Conservation (phyloP, 2,113 vertebrate species). For the Progne subis region DNA sequence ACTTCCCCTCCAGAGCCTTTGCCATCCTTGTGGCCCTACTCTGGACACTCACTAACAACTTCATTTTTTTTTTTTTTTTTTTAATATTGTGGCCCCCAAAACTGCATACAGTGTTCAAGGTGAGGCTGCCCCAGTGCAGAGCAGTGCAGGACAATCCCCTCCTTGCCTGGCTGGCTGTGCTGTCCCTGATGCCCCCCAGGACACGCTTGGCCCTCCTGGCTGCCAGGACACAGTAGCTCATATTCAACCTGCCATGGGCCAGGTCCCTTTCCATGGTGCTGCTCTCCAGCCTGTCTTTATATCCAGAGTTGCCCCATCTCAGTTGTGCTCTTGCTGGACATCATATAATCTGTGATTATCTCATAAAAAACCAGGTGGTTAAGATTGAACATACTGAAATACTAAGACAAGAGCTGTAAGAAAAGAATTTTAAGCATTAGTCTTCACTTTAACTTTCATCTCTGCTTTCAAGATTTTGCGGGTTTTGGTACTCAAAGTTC, state of each 20-base stretch:
- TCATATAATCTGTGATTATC: background rate
- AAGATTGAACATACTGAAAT: background rate
- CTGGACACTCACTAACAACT: too few relatives aligned
- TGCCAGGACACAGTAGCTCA: background rate
- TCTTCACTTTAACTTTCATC: background rate
- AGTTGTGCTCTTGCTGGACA: background rate
- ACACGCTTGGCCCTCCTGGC: fast-evolving
- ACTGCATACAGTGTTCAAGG: background rate
- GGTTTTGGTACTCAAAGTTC: background rate
- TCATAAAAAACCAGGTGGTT: background rate
- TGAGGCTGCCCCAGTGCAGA: fast-evolving
- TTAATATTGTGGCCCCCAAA: background rate
- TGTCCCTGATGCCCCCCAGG: background rate
- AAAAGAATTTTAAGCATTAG: background rate
- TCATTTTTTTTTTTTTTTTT: too few relatives aligned
- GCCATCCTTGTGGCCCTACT: background rate
- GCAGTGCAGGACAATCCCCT: background rate
- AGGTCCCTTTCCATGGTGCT: fast-evolving
- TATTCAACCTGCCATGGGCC: fast-evolving
- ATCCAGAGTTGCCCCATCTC: background rate
- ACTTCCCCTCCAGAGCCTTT: background rate
- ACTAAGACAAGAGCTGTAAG: background rate
- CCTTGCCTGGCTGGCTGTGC: fast-evolving
- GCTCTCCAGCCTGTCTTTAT: too few relatives aligned
- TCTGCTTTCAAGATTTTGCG: background rate